phyloP scores from a whole-genome alignment of 1,140 invertebrate species.

The Drosophila santomea region DNA sequence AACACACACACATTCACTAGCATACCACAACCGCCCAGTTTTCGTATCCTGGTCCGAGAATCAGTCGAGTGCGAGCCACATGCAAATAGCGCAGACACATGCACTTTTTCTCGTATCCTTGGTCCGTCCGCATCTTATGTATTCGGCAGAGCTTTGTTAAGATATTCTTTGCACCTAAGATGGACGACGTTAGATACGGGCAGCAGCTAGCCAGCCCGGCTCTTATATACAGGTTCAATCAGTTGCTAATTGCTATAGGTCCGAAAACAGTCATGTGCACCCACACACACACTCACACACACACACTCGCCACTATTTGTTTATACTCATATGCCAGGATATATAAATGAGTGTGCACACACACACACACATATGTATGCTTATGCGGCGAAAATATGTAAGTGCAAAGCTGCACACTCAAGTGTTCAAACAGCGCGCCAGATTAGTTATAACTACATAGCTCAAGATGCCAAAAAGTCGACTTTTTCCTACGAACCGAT shows the following conservation, averaged over 20 bases:
- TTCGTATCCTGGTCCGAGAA: conserved; percentile 57
- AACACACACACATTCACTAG: background rate
- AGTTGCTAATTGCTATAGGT: conserved; percentile 78
- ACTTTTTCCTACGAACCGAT: no score
- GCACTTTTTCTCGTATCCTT: conserved; percentile 80
- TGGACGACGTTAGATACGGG: conserved; percentile 64
- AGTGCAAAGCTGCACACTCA: conserved; percentile 29
- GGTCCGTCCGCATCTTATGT: conserved; percentile 65
- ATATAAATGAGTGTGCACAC: conserved; percentile 25
- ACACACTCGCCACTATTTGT: conserved; percentile 18
- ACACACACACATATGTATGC: conserved; percentile 10
- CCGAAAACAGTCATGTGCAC: conserved; percentile 49
- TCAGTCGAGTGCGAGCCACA: conserved; percentile 76
- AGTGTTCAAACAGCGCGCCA: conserved; percentile 12
- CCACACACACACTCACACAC: background rate
- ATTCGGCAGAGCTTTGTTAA: conserved; percentile 76
- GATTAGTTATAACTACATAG: conserved; percentile 4
- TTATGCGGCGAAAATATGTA: conserved; percentile 54
- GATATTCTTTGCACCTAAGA: conserved; percentile 79
- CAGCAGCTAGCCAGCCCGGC: conserved; percentile 22
- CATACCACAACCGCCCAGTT: conserved; percentile 20
- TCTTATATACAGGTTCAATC: conserved; percentile 78
- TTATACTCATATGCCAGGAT: conserved; percentile 41
- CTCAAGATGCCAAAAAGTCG: conserved; percentile 1
- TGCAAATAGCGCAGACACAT: conserved; percentile 82